Base-by-base conservation (phyloP, 2,888 invertebrate genomes). In the Mystacides longicornis region DNA sequence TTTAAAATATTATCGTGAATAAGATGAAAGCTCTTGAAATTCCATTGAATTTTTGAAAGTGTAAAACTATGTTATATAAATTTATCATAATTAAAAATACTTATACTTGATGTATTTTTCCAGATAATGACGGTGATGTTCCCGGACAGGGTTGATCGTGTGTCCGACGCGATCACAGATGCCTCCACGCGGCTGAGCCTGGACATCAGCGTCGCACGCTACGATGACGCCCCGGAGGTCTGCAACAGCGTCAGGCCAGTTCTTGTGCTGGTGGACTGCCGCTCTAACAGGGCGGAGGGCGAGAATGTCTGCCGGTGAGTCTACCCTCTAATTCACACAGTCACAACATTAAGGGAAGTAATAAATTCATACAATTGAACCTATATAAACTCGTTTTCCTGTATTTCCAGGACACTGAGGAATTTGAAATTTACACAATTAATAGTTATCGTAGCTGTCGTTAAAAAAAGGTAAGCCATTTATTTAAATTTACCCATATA, bases 381-480 rank as follows among this genome's bases (percentile, higher is more conserved):
- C n/a, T n/a, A 43, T 16, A 14, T 16, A 43, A 43, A 14, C 11
- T 23, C 27, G 21, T 37, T 48, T 62, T 67, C 63, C 62, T 49
- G 67, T 75, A 73, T 69, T 80, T 80, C 56, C 80, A 89, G 89
- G 68, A 82, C 86, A 55, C 82, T 92, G 75, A 78, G 87, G 67
- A 83, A 86, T 68, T 83, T 85, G 64, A 85, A 83, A 69, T 85
- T 85, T 71, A 86, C 86, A 69, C 84, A 86, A 67, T 84, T 86
- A 70, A 81, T 87, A 65, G 83, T 88, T 67, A 81, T 93, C 67
- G 82, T 92, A 65, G 92, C 91, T 59, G 82, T 93, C 65, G 87
- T 92, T 55, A 91, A 89, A 73, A 89, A 87, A 79, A 88, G 87
- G 93, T 93, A 78, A 82, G 56, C 11, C 14, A 9, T 50, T 50